These are phyloP conservation scores for Adelges cooleyi DNA, from an alignment of 1,140 invertebrate species.

Conservation along the genomic window DNA sequence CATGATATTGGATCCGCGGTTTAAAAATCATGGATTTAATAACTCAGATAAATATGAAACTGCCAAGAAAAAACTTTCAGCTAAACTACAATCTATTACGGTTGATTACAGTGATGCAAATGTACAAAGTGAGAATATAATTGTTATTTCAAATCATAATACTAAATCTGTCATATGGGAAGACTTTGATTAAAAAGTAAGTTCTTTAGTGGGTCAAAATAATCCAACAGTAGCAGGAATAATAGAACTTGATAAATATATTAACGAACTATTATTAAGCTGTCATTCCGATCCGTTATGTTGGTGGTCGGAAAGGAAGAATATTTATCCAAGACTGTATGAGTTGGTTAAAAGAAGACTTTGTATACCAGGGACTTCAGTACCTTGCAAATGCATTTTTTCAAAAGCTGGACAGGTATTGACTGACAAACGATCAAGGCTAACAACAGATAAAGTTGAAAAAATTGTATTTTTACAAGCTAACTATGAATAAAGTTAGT, in stretches of 20 bases:
- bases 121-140: too few species aligned
- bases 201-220: background rate
- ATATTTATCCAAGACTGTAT: background rate
- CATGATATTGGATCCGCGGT: background rate
- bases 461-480: background rate
- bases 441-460: background rate
- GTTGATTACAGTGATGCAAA: background rate
- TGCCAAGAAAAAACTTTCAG: background rate
- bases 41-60: background rate
- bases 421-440: background rate
- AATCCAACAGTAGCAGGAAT: background rate
- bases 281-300: background rate
- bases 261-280: background rate
- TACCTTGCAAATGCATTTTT: background rate
- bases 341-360: background rate
- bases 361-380: background rate
- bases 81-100: background rate
- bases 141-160: background rate
- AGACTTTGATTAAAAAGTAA: background rate
- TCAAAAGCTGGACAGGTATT: background rate
- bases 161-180: background rate
- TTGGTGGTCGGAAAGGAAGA: background rate
- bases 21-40: constrained; percentile 2
- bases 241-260: background rate
- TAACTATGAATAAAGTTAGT: too few species aligned